Conservation (phyloP, 2,888 invertebrate genomes). For the Orgyia antiqua region DNA sequence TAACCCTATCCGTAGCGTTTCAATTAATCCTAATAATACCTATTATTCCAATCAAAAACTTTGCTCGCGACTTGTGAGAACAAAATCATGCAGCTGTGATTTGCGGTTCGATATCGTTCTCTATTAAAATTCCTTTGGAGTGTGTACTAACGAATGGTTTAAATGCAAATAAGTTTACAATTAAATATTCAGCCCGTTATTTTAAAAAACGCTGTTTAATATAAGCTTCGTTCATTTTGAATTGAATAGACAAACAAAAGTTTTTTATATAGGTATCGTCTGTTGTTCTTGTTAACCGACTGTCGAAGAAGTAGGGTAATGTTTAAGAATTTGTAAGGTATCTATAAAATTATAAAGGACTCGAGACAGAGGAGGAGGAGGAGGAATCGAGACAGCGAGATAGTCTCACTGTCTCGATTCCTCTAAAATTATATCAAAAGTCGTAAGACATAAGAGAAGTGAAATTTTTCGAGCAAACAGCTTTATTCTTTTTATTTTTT, state of each 20-base stretch:
- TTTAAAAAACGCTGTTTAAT: slow-evolving; percentile 43
- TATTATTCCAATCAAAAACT: slow-evolving; percentile 28
- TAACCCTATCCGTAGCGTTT: slow-evolving; percentile 9
- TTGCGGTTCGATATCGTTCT: slow-evolving; percentile 25
- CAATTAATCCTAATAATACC: slow-evolving; percentile 23
- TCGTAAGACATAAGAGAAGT: no score
- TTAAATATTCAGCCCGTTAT: slow-evolving; percentile 51
- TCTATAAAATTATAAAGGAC: no score
- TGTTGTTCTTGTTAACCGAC: no score
- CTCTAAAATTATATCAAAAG: no score
- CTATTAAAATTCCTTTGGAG: slow-evolving; percentile 31
- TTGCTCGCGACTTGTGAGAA: slow-evolving; percentile 19
- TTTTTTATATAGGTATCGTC: no score
- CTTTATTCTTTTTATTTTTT: no score
- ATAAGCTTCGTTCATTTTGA: slow-evolving; percentile 37
- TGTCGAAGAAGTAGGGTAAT: no score
- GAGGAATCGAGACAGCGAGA: no score
- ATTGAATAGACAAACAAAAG: slow-evolving; percentile 25
- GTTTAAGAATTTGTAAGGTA: no score
- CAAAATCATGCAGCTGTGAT: slow-evolving; percentile 31
- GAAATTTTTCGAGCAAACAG: no score
- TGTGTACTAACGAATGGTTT: slow-evolving; percentile 39
- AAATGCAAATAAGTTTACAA: slow-evolving; percentile 58
- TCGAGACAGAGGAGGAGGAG: no score
- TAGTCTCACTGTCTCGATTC: no score